Percentiles rank a stretch among this genome's conserved stretches.
phyloP scores from a whole-genome alignment of 2,797 vertebrate species.

The Urosaurus nigricauda region DNA sequence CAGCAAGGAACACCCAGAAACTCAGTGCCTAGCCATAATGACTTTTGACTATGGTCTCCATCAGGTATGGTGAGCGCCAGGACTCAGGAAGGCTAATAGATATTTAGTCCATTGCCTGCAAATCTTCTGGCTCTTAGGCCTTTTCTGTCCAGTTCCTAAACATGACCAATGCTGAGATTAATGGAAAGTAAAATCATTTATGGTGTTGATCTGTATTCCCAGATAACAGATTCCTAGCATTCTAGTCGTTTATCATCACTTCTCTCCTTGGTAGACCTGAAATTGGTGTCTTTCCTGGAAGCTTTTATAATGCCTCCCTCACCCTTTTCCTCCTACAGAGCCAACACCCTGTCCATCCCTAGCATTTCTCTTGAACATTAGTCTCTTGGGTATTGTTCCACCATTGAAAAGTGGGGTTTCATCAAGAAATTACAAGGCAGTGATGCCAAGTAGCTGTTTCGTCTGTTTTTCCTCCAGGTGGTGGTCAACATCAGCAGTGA shows the following conservation, averaged over 20 bases:
- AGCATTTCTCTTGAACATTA: neutral
- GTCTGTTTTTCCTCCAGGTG: constrained; percentile 69
- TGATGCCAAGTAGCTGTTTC: neutral
- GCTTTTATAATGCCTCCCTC: neutral
- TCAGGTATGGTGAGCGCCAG: constrained; percentile 75
- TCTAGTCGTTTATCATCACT: neutral
- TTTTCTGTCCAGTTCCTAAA: neutral
- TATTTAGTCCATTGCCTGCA: neutral
- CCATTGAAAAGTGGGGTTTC: neutral
- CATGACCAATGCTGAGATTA: neutral
- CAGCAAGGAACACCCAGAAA: constrained; percentile 57
- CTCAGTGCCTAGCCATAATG: constrained; percentile 79
- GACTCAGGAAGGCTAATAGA: neutral
- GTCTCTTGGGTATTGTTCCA: neutral
- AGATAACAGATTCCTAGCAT: neutral
- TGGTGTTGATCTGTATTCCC: neutral
- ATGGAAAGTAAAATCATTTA: neutral
- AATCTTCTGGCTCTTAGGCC: neutral
- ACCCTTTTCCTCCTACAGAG: neutral
- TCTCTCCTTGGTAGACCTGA: neutral
- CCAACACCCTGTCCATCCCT: too few species aligned
- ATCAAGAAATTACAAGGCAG: neutral
- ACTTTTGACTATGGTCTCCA: constrained; percentile 90
- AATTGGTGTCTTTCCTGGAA: neutral
- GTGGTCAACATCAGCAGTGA: constrained; percentile 86